Percentiles rank a stretch among this genome's conserved stretches.
phyloP scores from a whole-genome alignment of 23 tunicate genomes.

The Botrylloides violaceus region DNA sequence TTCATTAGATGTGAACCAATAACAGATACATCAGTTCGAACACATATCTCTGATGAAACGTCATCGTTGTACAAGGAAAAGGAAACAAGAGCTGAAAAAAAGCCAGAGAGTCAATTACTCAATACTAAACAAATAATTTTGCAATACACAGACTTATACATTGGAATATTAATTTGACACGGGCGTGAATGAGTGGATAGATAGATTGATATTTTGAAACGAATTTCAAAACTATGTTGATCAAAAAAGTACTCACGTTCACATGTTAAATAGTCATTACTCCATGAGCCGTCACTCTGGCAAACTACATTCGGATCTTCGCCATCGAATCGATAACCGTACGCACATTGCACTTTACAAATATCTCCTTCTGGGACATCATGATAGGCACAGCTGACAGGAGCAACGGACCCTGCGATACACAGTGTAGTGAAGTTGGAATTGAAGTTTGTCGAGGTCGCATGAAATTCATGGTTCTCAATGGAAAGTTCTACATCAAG shows the following conservation, averaged over 20 bases:
- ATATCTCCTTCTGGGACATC: constrained; percentile 15
- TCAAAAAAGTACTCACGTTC: constrained; percentile 32
- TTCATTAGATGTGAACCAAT: not conserved
- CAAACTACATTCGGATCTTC: constrained; percentile 15
- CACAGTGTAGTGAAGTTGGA: no score
- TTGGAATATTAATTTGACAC: no score
- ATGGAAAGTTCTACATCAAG: no score
- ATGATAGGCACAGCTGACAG: constrained; percentile 9
- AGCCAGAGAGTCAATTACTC: no score
- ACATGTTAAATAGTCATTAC: constrained; percentile 23
- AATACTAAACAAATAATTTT: no score
- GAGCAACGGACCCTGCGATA: constrained; percentile 22
- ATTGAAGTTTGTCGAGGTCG: no score
- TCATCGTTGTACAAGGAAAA: constrained; percentile 13
- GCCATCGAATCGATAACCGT: constrained; percentile 11
- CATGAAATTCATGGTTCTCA: no score
- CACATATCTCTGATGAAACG: not conserved
- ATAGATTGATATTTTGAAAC: no score
- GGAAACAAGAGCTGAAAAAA: not conserved
- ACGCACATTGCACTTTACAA: not conserved
- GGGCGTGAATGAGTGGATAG: no score
- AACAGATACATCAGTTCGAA: not conserved
- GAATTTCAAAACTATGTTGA: no score
- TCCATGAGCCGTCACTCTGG: constrained; percentile 61
- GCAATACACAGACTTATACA: no score